These are phyloP conservation scores for Tragelaphus buxtoni DNA, from an alignment of 2,113 vertebrate species.

Conservation along the genomic window DNA sequence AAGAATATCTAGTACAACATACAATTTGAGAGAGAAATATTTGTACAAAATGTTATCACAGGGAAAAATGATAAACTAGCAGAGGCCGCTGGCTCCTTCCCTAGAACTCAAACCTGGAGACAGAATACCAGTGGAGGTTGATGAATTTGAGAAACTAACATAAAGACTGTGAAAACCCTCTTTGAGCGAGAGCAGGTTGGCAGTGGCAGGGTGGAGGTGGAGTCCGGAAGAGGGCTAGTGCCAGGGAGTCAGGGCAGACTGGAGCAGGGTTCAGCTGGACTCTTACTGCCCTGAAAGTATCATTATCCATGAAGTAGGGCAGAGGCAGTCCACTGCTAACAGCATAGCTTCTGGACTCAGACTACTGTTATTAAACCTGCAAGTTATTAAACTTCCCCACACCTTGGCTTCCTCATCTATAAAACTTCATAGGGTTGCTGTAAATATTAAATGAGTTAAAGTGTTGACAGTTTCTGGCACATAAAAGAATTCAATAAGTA, in stretches of 20 bases:
- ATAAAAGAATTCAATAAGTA: neutral
- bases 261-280: neutral
- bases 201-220: neutral
- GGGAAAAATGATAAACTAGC: neutral
- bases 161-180: neutral
- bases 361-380: neutral
- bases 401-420: neutral
- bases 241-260: neutral
- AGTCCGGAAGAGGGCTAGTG: neutral
- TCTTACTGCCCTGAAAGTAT: neutral
- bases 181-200: neutral
- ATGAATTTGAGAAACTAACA: neutral
- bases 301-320: neutral
- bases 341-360: neutral
- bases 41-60: neutral
- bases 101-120: neutral
- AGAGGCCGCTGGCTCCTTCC: neutral
- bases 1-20: neutral
- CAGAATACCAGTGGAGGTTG: neutral
- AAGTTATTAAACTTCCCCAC: neutral
- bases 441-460: neutral
- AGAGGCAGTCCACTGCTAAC: neutral
- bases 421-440: neutral
- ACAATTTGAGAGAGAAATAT: neutral
- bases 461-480: neutral